phyloP scores from a whole-genome alignment of 2,797 vertebrate genomes.

The Sternarchorhynchus goeldii region DNA sequence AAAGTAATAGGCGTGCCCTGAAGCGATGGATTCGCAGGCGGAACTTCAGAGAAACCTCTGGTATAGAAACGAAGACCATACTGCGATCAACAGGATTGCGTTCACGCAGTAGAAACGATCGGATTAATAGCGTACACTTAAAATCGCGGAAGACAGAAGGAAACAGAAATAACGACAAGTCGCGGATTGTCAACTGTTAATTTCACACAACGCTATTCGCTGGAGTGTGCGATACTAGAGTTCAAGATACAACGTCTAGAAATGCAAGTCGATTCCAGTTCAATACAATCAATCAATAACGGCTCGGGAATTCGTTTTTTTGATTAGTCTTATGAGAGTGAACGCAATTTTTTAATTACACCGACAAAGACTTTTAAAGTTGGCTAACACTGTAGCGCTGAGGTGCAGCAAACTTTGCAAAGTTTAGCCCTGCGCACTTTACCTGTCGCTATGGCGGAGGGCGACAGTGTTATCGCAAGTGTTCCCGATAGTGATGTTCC shows the following conservation, averaged over 20 bases:
- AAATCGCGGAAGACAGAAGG: constrained; percentile 44
- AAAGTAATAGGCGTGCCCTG: constrained; percentile 87
- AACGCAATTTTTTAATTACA: not conserved
- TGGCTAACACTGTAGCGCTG: too few species aligned
- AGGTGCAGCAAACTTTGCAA: too few species aligned
- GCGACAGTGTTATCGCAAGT: constrained; percentile 72
- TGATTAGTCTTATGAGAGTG: not conserved
- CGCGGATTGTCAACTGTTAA: too few species aligned
- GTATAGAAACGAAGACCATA: constrained; percentile 83
- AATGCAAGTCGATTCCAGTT: constrained; percentile 7
- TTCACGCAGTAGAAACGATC: constrained; percentile 62
- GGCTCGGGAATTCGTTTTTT: not conserved
- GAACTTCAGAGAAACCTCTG: constrained; percentile 79
- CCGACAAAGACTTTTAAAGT: not conserved
- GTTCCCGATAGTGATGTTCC: constrained; percentile 52
- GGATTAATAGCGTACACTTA: constrained; percentile 8
- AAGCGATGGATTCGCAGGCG: constrained; percentile 76
- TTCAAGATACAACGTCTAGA: not conserved
- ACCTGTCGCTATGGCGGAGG: constrained; percentile 84
- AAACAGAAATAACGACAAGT: not conserved
- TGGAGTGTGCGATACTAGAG: too few species aligned
- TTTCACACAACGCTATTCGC: too few species aligned
- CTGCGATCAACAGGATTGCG: constrained; percentile 72
- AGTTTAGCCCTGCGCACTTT: constrained; percentile 28
- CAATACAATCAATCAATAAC: not conserved